phyloP scores from a whole-genome alignment of 2,888 invertebrate species.

The Chrysotoxum bicinctum region DNA sequence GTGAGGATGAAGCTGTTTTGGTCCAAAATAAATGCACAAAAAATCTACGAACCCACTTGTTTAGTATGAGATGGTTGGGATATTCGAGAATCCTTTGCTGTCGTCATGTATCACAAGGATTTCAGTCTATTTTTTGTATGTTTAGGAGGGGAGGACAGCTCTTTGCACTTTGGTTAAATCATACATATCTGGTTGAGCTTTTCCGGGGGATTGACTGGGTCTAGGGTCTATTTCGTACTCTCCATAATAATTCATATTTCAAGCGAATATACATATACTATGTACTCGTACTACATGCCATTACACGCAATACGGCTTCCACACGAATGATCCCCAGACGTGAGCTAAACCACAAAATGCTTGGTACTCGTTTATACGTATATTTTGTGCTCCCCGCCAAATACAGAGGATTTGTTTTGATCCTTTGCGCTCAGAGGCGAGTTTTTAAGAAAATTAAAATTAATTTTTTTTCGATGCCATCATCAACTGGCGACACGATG shows the following conservation, averaged over 20 bases:
- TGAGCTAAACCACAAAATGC: conserved; percentile 5
- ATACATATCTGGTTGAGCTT: conserved; percentile 25
- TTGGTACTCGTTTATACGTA: not conserved
- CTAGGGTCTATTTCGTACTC: conserved; percentile 32
- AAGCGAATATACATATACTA: conserved; percentile 16
- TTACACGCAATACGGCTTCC: conserved; percentile 53
- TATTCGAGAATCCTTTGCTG: conserved; percentile 49
- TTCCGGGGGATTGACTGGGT: conserved; percentile 26
- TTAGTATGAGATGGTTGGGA: conserved; percentile 16
- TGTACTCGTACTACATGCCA: not conserved
- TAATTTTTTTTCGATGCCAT: not conserved
- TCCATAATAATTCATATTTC: conserved; percentile 44
- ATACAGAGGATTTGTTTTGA: conserved; percentile 12
- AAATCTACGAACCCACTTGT: conserved; percentile 11
- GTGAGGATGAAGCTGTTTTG: conserved; percentile 45
- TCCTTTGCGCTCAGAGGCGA: conserved; percentile 2
- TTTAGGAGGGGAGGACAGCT: not conserved
- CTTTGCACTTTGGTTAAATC: not conserved
- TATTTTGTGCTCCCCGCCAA: not conserved
- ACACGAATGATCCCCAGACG: conserved; percentile 45
- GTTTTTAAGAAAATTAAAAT: conserved; percentile 60
- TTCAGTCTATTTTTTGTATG: not conserved
- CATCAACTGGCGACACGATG: not conserved
- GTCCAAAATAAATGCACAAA: conserved; percentile 3
- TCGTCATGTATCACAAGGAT: conserved; percentile 51